Conservation (phyloP, 1,140 invertebrate species). For the Drosophila albomicans region DNA sequence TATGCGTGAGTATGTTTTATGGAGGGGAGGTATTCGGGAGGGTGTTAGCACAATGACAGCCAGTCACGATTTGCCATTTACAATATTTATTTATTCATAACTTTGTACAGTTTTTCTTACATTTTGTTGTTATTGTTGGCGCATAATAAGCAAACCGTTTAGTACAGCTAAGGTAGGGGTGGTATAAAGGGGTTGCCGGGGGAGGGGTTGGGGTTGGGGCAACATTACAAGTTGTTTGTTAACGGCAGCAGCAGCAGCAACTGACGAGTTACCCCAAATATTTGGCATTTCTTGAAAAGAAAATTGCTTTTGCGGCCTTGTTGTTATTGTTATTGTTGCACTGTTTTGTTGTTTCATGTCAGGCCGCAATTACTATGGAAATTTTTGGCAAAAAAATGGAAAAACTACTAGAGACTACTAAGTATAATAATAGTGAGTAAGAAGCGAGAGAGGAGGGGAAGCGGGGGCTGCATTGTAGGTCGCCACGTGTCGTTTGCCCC, state of each 20-base stretch:
- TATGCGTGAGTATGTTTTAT: slow-evolving; percentile 48
- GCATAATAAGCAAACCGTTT: slow-evolving; percentile 50
- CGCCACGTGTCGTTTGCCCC: slow-evolving; percentile 56
- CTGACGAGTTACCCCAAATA: slow-evolving; percentile 49
- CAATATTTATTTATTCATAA: slow-evolving; percentile 82
- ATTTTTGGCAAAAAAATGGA: slow-evolving; percentile 44
- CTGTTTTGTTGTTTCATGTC: slow-evolving; percentile 70
- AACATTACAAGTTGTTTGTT: slow-evolving; percentile 23
- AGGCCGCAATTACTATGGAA: slow-evolving; percentile 67
- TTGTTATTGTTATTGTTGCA: slow-evolving; percentile 15
- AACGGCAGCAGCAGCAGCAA: slow-evolving; percentile 4
- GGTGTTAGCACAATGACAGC: slow-evolving; percentile 58
- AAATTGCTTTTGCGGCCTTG: slow-evolving; percentile 34
- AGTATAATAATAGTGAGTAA: slow-evolving; percentile 34
- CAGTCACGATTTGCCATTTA: slow-evolving; percentile 80
- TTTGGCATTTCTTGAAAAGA: slow-evolving; percentile 41
- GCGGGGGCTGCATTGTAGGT: slow-evolving; percentile 47
- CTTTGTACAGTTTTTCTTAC: slow-evolving; percentile 58
- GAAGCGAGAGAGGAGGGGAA: slow-evolving; percentile 8
- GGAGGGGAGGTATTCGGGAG: slow-evolving; percentile 1
- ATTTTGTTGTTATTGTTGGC: slow-evolving; percentile 37
- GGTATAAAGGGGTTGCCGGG: too few species aligned
- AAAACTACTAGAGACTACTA: neutral
- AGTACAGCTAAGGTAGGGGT: neutral
- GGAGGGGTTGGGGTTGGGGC: too few species aligned